Base-by-base conservation (phyloP, 2,113 vertebrate species). In the Boulengeromyrus knoepffleri region DNA sequence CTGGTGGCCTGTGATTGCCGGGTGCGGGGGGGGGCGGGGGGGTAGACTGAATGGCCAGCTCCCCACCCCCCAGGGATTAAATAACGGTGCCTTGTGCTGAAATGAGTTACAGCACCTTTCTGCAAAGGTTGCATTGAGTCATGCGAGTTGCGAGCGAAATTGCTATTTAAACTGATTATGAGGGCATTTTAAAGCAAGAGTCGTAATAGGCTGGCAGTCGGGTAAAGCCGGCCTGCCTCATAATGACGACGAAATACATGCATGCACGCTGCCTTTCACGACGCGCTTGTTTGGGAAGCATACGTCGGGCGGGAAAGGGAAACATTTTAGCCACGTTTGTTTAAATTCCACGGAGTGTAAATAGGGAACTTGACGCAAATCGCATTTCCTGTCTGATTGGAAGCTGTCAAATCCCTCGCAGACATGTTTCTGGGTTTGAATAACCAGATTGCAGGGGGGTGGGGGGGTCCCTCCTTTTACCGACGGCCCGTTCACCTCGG, bases 331-430 rank as follows among this genome's bases (percentile, higher is more conserved):
- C 39, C 39, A 47, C 83, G 53, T 91, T 92, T 89, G 89, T 91
- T 92, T 93, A 95, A 94, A 95, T 95, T 92, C 89, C 93, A 94
- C 94, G 91, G 95, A 95, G 95, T 95, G 94, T 94, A 92, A 94
- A 95, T 95, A 92, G 1, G 87, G 92, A 91, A 96, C 95, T 94
- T 96, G 96, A 93, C 91, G 92, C 85, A 92, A 93, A 95, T 94
- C 93, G 91, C 93, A 91, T 95, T 94, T 94, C 91, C 90, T 3
- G 90, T 46, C 90, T 94, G 95, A 94, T 92, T 88, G 77, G 24
- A 92, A 95, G 94, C 94, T 94, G 95, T 94, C 93, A 95, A 94
- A 94, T 93, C 93, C 91, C 93, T 94, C 31, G 15, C 93, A 92
- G 93, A 92, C 94, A 93, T 93, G 95, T 95, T 89, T 90, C 87